Conservation (phyloP, 2,113 vertebrate genomes). For the Platycercus adscitus region DNA sequence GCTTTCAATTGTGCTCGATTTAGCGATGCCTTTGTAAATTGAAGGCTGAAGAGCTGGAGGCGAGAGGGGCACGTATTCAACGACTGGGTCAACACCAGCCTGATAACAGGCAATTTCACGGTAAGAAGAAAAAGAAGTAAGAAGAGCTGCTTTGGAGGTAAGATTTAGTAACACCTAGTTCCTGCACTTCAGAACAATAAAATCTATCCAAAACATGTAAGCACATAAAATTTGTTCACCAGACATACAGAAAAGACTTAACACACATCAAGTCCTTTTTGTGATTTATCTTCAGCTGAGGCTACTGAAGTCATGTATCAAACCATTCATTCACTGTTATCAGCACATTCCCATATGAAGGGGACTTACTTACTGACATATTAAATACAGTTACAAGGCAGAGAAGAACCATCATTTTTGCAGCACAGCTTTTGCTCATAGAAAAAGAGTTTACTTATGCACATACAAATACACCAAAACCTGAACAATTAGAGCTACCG, state of each 20-base stretch:
- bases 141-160: background rate
- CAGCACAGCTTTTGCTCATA: conserved; percentile 16
- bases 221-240: background rate
- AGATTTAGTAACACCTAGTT: background rate
- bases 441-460: background rate
- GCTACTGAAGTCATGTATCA: background rate
- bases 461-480: background rate
- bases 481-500: conserved; percentile 37
- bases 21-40: conserved; percentile 36
- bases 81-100: background rate
- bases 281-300: background rate
- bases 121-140: background rate
- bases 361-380: background rate
- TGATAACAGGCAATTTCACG: background rate
- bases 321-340: background rate
- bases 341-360: background rate
- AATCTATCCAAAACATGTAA: background rate
- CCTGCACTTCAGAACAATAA: background rate
- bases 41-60: background rate
- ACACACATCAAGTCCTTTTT: background rate
- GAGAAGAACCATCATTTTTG: conserved; percentile 23
- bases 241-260: background rate
- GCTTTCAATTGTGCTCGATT: background rate
- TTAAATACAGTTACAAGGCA: conserved; percentile 43
- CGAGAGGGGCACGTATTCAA: background rate